Evolutionary conservation across 2,113 vertebrate species (phyloP).

Genomic region (Lepisosteus oculatus): DNA sequence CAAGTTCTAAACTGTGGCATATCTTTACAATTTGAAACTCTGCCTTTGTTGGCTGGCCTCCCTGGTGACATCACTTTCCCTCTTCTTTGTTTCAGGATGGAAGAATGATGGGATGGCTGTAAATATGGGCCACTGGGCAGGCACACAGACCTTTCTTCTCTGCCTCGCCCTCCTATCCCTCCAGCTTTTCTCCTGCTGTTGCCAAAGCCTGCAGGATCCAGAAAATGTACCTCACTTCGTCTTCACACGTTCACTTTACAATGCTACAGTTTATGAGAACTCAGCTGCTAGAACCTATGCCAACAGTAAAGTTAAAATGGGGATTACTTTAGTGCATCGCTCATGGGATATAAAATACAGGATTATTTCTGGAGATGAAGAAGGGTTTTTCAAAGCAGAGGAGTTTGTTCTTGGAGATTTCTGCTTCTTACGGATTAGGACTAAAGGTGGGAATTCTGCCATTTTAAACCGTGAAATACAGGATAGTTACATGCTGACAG

Average conservation of each 20-base stretch:
- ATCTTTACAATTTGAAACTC: slow-evolving; percentile 18
- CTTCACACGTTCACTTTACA: slow-evolving; percentile 87
- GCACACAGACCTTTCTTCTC: slow-evolving; percentile 64
- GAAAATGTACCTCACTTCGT: slow-evolving; percentile 66
- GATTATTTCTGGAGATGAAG: slow-evolving; percentile 94
- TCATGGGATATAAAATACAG: slow-evolving; percentile 95
- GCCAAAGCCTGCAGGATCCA: slow-evolving; percentile 63
- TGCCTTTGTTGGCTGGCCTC: slow-evolving; percentile 4
- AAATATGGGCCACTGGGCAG: slow-evolving; percentile 85
- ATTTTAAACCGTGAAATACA: slow-evolving; percentile 96
- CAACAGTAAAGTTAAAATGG: slow-evolving; percentile 89
- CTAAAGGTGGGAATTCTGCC: slow-evolving; percentile 95
- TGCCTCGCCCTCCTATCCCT: slow-evolving; percentile 72
- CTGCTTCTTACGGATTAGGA: slow-evolving; percentile 94
- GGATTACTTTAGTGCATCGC: slow-evolving; percentile 76
- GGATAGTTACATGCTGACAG: slow-evolving; percentile 88
- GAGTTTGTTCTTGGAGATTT: slow-evolving; percentile 92
- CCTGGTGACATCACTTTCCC: slow-evolving; percentile 31
- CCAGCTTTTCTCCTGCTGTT: slow-evolving; percentile 60
- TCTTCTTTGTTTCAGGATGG: slow-evolving; percentile 66
- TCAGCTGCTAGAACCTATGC: slow-evolving; percentile 93
- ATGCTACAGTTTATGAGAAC: slow-evolving; percentile 90
- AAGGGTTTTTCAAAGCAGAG: slow-evolving; percentile 96
- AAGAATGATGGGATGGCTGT: slow-evolving; percentile 84
- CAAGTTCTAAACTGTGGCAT: slow-evolving; percentile 21